These are phyloP conservation scores for Catharus ustulatus DNA, from an alignment of 2,797 vertebrate species.

Conservation along the genomic window DNA sequence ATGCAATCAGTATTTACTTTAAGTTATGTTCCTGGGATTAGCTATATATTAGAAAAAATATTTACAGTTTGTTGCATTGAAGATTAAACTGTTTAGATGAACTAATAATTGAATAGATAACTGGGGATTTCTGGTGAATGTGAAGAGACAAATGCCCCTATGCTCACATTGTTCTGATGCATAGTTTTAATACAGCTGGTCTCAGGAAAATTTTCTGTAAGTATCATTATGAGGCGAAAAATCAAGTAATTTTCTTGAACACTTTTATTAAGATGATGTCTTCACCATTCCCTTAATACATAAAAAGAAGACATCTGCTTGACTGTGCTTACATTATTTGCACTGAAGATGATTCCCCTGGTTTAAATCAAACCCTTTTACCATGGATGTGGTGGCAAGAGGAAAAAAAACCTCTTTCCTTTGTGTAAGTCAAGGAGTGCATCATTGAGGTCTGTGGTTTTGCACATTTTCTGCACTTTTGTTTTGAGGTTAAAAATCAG, in stretches of 20 bases:
- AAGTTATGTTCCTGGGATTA: background rate
- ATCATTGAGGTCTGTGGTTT: background rate
- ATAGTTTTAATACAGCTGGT: background rate
- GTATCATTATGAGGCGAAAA: background rate
- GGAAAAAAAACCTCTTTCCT: background rate
- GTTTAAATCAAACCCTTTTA: background rate
- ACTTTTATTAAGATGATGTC: background rate
- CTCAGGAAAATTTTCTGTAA: background rate
- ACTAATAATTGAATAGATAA: background rate
- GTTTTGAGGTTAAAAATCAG: background rate
- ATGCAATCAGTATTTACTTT: background rate
- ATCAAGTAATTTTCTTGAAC: background rate
- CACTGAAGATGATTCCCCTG: background rate
- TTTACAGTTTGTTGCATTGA: background rate
- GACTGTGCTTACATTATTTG: background rate
- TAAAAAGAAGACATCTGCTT: background rate
- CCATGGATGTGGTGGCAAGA: fast-evolving
- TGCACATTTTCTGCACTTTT: background rate
- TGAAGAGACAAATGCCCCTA: background rate
- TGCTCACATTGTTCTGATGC: background rate
- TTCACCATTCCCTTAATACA: background rate
- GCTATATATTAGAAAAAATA: background rate
- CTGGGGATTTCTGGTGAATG: background rate
- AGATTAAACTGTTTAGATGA: background rate
- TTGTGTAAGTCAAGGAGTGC: background rate